These are phyloP conservation scores for Lasioglossum baleicum DNA, from an alignment of 1,140 invertebrate genomes.

Conservation along the genomic window DNA sequence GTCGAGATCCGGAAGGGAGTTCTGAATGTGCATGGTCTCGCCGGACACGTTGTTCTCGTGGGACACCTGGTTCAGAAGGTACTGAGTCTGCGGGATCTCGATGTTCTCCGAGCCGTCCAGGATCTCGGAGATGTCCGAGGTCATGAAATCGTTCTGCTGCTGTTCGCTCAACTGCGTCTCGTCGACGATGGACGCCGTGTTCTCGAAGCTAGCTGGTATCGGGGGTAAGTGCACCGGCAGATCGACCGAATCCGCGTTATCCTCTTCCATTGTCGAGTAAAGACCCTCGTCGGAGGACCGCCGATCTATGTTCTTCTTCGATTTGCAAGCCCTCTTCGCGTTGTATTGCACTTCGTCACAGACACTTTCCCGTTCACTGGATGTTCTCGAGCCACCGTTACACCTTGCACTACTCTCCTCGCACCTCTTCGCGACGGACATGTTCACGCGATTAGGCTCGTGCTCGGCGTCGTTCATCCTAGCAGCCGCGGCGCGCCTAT, in stretches of 20 bases:
- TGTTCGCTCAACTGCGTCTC: conserved; percentile 1
- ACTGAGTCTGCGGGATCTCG: conserved; percentile 72
- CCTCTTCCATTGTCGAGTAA: conserved; percentile 14
- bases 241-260: background rate
- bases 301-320: background rate
- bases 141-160: conserved; percentile 55
- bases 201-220: background rate
- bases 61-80: conserved; percentile 75
- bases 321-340: conserved; percentile 10
- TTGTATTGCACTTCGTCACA: conserved; percentile 36
- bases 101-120: conserved; percentile 63
- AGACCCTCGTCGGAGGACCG: conserved; percentile 26
- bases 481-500: background rate
- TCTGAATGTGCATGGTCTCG: conserved; percentile 72
- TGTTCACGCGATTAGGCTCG: conserved; percentile 23
- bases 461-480: background rate
- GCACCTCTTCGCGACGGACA: conserved; percentile 29
- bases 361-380: conserved; percentile 42
- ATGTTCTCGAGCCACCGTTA: conserved; percentile 36
- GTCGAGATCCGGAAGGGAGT: conserved; percentile 80
- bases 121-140: conserved; percentile 65
- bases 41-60: conserved; percentile 71
- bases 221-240: background rate
- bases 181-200: background rate
- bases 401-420: conserved; percentile 34